phyloP scores from a whole-genome alignment of 2,113 vertebrate genomes.

The Archocentrus centrarchus region DNA sequence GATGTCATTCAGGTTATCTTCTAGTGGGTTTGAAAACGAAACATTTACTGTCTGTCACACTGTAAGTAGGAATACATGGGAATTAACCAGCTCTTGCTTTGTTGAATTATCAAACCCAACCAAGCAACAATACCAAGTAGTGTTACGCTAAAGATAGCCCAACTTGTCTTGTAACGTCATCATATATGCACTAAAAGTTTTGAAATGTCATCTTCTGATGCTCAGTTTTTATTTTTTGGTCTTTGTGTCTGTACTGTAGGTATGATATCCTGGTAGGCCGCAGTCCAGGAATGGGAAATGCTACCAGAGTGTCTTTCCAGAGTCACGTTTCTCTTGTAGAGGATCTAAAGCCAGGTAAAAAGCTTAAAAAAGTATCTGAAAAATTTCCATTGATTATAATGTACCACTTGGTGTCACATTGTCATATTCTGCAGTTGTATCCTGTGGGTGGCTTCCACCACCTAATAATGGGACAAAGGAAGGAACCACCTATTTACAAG shows the following conservation, averaged over 20 bases:
- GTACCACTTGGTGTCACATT: background rate
- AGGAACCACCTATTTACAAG: slow-evolving; percentile 83
- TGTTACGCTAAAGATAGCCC: too few relatives aligned
- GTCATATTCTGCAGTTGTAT: slow-evolving; percentile 78
- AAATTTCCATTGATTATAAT: background rate
- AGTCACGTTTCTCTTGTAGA: slow-evolving; percentile 72
- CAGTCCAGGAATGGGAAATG: slow-evolving; percentile 79
- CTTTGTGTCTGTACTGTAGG: slow-evolving; percentile 36
- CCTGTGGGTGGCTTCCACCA: slow-evolving; percentile 87
- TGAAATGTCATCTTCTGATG: too few relatives aligned
- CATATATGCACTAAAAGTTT: too few relatives aligned
- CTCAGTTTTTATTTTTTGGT: background rate
- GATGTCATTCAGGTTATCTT: background rate
- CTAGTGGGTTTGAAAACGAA: background rate
- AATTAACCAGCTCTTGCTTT: too few relatives aligned
- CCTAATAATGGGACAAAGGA: slow-evolving; percentile 86
- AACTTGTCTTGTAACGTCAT: too few relatives aligned
- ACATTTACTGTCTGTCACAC: background rate
- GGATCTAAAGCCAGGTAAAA: slow-evolving; percentile 83
- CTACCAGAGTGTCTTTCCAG: slow-evolving; percentile 79
- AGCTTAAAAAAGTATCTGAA: background rate
- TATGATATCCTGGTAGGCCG: slow-evolving; percentile 82
- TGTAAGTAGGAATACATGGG: too few relatives aligned
- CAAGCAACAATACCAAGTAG: too few relatives aligned
- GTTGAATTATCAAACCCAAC: too few relatives aligned